Conservation (phyloP, 2,888 invertebrate species). For the Melieria picta region DNA sequence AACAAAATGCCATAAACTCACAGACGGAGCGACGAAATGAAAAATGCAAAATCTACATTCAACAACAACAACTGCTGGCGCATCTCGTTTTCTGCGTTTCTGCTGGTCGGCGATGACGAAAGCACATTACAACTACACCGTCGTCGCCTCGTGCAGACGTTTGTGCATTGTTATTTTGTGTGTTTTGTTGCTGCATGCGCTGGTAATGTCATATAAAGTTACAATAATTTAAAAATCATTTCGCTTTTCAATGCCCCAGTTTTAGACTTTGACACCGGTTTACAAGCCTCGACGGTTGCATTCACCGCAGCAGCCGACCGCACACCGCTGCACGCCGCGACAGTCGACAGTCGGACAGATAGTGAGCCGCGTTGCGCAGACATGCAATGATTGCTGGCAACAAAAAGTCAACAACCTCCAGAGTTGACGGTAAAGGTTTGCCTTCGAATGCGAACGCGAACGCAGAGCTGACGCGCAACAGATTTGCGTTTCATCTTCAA, state of each 20-base stretch:
- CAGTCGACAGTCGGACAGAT: neutral
- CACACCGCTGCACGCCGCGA: neutral
- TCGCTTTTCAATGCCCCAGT: constrained; percentile 36
- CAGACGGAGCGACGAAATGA: too few relatives aligned
- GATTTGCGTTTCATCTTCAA: neutral
- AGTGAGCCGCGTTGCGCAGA: neutral
- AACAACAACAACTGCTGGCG: too few relatives aligned
- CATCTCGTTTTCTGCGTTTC: too few relatives aligned
- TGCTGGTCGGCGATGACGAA: too few relatives aligned
- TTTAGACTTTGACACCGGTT: constrained; percentile 3
- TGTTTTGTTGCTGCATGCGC: neutral
- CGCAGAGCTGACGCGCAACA: neutral
- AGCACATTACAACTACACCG: too few relatives aligned
- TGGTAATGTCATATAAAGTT: neutral
- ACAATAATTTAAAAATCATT: constrained; percentile 28
- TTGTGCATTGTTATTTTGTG: too few relatives aligned
- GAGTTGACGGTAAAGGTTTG: constrained; percentile 25
- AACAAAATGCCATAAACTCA: neutral
- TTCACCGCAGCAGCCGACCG: neutral
- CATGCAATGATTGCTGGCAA: neutral
- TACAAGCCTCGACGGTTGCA: neutral
- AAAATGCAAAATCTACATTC: too few relatives aligned
- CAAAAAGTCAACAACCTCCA: constrained; percentile 33
- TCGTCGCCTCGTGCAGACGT: too few relatives aligned
- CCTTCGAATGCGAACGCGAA: constrained; percentile 18